Conservation (phyloP, 2,888 invertebrate genomes). For the Brassicogethes aeneus region DNA sequence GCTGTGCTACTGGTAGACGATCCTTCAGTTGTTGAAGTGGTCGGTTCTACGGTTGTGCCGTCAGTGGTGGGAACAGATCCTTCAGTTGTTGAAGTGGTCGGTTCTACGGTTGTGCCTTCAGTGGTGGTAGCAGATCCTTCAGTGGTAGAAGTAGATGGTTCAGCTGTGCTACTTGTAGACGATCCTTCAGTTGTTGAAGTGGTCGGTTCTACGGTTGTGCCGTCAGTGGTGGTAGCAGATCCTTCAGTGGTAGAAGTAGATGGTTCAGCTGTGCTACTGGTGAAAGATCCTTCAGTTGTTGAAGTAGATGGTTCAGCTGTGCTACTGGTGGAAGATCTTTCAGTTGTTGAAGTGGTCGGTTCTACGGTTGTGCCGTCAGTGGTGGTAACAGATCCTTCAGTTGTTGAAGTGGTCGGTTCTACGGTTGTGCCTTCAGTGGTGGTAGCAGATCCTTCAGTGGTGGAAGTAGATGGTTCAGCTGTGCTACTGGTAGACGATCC, state of each 20-base stretch:
- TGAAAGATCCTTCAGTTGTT: background rate
- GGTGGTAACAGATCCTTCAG: background rate
- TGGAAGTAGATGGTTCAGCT: background rate
- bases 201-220: background rate
- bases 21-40: background rate
- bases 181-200: no score
- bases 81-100: background rate
- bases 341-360: background rate
- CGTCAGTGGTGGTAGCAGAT: background rate
- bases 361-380: background rate
- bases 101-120: background rate
- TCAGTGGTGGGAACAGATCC: background rate
- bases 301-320: background rate
- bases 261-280: background rate
- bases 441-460: background rate
- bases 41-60: background rate
- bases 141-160: background rate
- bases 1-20: background rate
- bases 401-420: background rate
- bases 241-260: background rate
- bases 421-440: no score
- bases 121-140: background rate
- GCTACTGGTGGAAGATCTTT: background rate
- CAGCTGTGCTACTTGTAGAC: slow-evolving; percentile 1
- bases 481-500: background rate